phyloP scores from a whole-genome alignment of 2,888 invertebrate genomes.

The Cheilosia impressa region DNA sequence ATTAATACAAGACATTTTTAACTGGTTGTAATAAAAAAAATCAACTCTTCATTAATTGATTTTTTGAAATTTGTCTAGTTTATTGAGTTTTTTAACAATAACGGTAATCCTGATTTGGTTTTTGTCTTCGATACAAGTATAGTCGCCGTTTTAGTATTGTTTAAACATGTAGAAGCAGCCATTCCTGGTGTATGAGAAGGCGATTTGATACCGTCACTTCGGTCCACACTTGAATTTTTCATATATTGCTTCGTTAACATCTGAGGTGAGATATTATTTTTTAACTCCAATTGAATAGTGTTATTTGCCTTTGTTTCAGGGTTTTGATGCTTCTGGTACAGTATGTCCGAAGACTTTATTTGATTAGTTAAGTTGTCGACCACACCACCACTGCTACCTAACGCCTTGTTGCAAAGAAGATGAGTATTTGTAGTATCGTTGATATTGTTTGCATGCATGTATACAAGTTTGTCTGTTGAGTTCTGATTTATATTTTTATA shows the following conservation, averaged over 20 bases:
- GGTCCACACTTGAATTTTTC: conserved; percentile 26
- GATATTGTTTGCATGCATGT: conserved; percentile 45
- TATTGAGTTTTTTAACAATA: conserved; percentile 83
- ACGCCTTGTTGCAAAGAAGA: conserved; percentile 41
- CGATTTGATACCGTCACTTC: conserved; percentile 53
- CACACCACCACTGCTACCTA: conserved; percentile 24
- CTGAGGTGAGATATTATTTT: conserved; percentile 53
- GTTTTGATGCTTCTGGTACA: conserved; percentile 42
- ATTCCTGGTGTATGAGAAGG: conserved; percentile 51
- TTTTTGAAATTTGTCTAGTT: conserved; percentile 78
- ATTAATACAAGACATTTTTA: not conserved
- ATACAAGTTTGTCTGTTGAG: conserved; percentile 67
- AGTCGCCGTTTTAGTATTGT: conserved; percentile 83
- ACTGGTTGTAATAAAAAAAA: not conserved
- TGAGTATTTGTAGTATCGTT: conserved; percentile 47
- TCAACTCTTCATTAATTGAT: not conserved
- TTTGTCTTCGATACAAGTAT: conserved; percentile 84
- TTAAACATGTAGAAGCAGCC: conserved; percentile 65
- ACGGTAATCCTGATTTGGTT: conserved; percentile 84
- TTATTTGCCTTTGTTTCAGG: conserved; percentile 50
- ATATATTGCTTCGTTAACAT: conserved; percentile 31
- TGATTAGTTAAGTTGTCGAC: conserved; percentile 44
- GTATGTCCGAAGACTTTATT: conserved; percentile 33
- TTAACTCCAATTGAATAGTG: conserved; percentile 32
- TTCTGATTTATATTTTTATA: conserved; percentile 70